Base-by-base conservation (phyloP, 2,113 vertebrate species). In the Phylloscopus trochilus region DNA sequence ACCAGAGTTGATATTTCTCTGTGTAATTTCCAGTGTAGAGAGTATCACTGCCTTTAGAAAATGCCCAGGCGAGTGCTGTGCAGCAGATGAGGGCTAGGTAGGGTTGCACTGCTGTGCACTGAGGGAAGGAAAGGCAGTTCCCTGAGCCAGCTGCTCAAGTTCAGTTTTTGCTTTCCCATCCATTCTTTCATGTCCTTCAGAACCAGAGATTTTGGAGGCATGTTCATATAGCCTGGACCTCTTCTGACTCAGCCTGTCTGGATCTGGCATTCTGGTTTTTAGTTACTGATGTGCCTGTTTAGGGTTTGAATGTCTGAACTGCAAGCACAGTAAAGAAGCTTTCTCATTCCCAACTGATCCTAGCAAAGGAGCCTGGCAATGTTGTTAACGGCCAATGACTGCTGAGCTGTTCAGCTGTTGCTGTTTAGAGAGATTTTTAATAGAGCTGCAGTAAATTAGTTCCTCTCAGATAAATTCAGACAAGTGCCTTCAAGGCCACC, bases 401-500 rank as follows among this genome's bases (percentile, higher is more conserved):
- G 24, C 83, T 76, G 68, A 90, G 47, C 52, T 87, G 27, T 89
- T 92, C 44, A 74, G 85, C 69, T 86, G 64, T 77, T 90, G 47
- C 72, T 90, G 44, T 88, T 73, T 41, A 83, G 64, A 79, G 66
- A 87, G 56, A 27, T 92, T 94, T 96, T 93, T 68, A 75, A 47
- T n/a, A 84, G 58, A 53, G 31, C 84, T 94, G 63, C 68, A 93
- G 59, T 66, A 92, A 92, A 95, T 66, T 55, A 91, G 68, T 93
- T 94, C 20, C 13, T 83, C 68, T 63, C 13, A 46, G 88, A 87
- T 69, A 64, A 93, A 90, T 95, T 93, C 87, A 76, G 88, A 62
- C 41, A 72, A 94, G 91, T 92, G 53, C 81, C 81, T 96, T 64
- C 43, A 83, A 86, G 72, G 53, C 90, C 49, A 89, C 72, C 53